Percentiles rank a stretch among this genome's conserved stretches.
phyloP scores from a whole-genome alignment of 2,797 vertebrate genomes.

The Myripristis jacobus region DNA sequence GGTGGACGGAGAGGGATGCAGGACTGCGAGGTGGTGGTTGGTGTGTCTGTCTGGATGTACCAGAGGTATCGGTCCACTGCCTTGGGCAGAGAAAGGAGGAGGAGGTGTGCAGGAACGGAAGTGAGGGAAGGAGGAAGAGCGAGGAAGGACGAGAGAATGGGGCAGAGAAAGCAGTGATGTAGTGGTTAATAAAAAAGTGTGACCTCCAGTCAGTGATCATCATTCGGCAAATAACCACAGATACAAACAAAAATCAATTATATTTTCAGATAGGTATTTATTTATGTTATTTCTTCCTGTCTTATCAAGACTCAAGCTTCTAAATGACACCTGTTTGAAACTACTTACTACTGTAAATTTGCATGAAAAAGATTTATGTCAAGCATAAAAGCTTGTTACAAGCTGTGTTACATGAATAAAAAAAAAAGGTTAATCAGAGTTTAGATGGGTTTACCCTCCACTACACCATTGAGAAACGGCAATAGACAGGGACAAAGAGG shows the following conservation, averaged over 20 bases:
- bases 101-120: not conserved
- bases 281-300: conserved; percentile 2
- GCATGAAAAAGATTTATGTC: conserved; percentile 3
- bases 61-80: conserved; percentile 47
- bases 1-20: conserved; percentile 62
- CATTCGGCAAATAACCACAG: conserved; percentile 27
- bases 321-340: conserved; percentile 1
- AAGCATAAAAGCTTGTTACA: too few species aligned
- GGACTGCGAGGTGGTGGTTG: conserved; percentile 41
- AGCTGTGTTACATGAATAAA: not conserved
- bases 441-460: too few species aligned
- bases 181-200: conserved; percentile 51
- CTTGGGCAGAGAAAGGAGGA: conserved; percentile 10
- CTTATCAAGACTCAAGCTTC: not conserved
- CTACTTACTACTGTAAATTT: not conserved
- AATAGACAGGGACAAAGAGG: not conserved
- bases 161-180: conserved; percentile 23
- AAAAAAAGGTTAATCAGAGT: not conserved
- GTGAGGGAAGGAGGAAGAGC: not conserved
- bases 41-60: conserved; percentile 51
- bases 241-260: conserved; percentile 5
- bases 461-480: too few species aligned
- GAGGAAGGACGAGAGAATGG: not conserved
- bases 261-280: conserved; percentile 13
- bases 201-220: conserved; percentile 43